Evolutionary conservation across 1,140 invertebrate species (phyloP), one percentile per base, ranked within the genome.

Genomic region (Lordiphosa stackelbergi): DNA sequence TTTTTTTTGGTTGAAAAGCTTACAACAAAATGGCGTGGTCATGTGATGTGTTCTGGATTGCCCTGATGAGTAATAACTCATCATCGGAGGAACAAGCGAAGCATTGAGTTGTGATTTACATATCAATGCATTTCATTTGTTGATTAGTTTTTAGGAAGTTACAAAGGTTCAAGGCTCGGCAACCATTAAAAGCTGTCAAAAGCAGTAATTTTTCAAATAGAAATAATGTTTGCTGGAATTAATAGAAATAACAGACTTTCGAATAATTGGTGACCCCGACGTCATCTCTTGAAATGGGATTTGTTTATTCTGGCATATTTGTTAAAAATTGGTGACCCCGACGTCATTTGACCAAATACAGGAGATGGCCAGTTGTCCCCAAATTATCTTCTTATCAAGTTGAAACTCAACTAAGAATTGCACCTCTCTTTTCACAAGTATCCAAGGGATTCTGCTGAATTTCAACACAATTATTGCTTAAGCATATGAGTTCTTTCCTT

Each of bases 11-110:
- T 45, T 52, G 69, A 49, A 42, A 53, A 69, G 65, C 60, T 78
- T 73, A 77, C 73, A 78, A 69, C 59, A 66, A 78, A 78, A 78
- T 78, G 73, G 73, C 73, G 73, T 70, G 73, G 58, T 57, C 49
- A 53, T 48, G 55, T 58, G 37, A 34, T 40, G 69, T 52, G 48
- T 31, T 46, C 43, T 31, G 24, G 11, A 46, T 46, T 19, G 9
- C 19, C 40, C 40, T 42, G 13, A 40, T n/a, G 3, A 37, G 9
- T 8, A 40, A 38, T 19, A 40, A 57, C 16, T 34, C 28, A 6
- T n/a, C 34, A 48, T 24, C 47, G 35, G n/a, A 22, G 11, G 31
- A 34, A 55, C 22, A 49, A 52, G 55, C 74, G 45, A 69, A 69
- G 60, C 57, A 63, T 37, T 64, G 65, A 49, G 52, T 56, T 51